Conservation (phyloP, 2,113 vertebrate species). For the Epinephelus lanceolatus region DNA sequence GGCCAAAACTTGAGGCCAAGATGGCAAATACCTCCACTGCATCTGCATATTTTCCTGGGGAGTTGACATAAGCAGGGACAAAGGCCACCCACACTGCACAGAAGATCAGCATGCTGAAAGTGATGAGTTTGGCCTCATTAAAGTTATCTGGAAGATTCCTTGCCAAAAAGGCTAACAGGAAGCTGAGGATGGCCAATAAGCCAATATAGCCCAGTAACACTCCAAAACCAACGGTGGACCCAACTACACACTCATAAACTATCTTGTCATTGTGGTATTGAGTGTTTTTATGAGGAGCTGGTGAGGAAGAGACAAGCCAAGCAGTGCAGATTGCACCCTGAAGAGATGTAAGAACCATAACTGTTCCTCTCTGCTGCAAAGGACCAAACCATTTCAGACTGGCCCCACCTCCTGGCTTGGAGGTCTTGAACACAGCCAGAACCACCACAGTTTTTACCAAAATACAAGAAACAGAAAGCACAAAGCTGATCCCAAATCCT, state of each 20-base stretch:
- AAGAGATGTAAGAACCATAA: no score
- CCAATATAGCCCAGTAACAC: slow-evolving; percentile 79
- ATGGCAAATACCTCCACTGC: slow-evolving; percentile 83
- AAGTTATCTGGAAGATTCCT: slow-evolving; percentile 79
- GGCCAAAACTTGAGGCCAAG: slow-evolving; percentile 79
- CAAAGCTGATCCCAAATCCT: slow-evolving; percentile 66
- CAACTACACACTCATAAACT: slow-evolving; percentile 77
- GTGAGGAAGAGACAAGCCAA: slow-evolving; percentile 70
- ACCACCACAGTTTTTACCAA: slow-evolving; percentile 70
- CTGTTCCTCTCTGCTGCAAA: no score
- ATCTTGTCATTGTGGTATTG: slow-evolving; percentile 68
- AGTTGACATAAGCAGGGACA: slow-evolving; percentile 82
- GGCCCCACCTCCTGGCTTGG: slow-evolving; percentile 49
- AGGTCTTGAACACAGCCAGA: slow-evolving; percentile 61
- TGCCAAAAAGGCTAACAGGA: slow-evolving; percentile 79
- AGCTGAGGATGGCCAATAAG: slow-evolving; percentile 74
- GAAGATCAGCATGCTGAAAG: slow-evolving; percentile 84
- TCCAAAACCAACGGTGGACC: slow-evolving; percentile 72
- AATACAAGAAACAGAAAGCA: slow-evolving; percentile 65
- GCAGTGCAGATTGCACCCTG: slow-evolving; percentile 69
- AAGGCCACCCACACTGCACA: slow-evolving; percentile 82
- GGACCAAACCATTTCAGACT: slow-evolving; percentile 70
- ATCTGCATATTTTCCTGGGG: slow-evolving; percentile 81
- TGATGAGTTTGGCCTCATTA: slow-evolving; percentile 80
- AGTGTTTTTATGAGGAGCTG: slow-evolving; percentile 71